Evolutionary conservation across 2,797 vertebrate genomes (phyloP).

Genomic region (Microctenopoma lineatum): DNA sequence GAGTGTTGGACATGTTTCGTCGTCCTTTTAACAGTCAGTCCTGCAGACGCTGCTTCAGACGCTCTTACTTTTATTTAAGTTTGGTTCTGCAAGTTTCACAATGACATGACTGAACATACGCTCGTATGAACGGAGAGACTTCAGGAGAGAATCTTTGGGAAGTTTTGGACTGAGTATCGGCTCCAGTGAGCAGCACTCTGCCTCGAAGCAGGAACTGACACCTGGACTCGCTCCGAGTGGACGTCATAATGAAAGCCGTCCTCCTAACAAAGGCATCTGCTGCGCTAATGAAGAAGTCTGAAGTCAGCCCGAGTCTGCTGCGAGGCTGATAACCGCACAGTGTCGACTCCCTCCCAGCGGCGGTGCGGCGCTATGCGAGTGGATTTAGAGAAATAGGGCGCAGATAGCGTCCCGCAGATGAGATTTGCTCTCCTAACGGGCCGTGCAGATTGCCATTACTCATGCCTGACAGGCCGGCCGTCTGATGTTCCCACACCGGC

Average conservation of each 20-base stretch:
- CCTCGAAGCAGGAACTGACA: not conserved
- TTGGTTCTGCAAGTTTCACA: too few relatives aligned
- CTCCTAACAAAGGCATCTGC: conserved; percentile 14
- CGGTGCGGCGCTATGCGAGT: conserved; percentile 48
- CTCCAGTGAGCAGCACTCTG: not conserved
- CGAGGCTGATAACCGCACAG: conserved; percentile 28
- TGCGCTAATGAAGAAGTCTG: conserved; percentile 37
- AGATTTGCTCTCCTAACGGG: conserved; percentile 74
- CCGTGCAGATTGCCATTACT: conserved; percentile 79
- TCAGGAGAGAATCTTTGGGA: not conserved
- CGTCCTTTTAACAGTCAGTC: too few relatives aligned
- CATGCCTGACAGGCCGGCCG: conserved; percentile 76
- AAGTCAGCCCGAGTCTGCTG: conserved; percentile 19
- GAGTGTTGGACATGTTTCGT: too few relatives aligned
- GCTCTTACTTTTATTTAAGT: too few relatives aligned
- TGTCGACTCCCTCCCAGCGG: conserved; percentile 25
- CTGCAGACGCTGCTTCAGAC: too few relatives aligned
- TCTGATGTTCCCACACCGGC: conserved; percentile 75
- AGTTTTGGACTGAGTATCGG: not conserved
- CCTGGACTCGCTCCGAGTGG: not conserved
- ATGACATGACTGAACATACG: not conserved
- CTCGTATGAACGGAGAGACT: not conserved
- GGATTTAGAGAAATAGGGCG: conserved; percentile 70
- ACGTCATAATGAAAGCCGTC: conserved; percentile 16
- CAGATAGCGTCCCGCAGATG: conserved; percentile 71